Evolutionary conservation across 1,140 invertebrate genomes (phyloP), one percentile per base, ranked within the genome.

Genomic region (Orchesella cincta): DNA sequence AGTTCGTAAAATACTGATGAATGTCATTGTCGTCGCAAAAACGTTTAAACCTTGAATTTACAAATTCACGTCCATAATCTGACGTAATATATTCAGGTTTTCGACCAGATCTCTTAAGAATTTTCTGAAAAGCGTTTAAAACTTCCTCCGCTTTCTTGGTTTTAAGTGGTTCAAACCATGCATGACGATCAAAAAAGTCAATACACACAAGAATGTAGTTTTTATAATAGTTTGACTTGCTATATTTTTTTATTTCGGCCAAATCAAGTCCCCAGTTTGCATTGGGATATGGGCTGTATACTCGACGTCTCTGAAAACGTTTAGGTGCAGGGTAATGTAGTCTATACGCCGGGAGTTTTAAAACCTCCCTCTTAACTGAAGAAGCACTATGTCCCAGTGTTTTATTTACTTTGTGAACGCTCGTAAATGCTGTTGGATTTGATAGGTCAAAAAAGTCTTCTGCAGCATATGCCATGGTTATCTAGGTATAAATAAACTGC

Each of bases 21-120:
- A 77, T 77, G 1, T 64, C 23, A 20, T 79, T 76, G 1, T 36
- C 18, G 2, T 76, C 36, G 14, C 72, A 36, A 31, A 52, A 77
- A 1, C n/a, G 2, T 35, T 36, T 28, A 5, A 79, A n/a, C 5
- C 1, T 35, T 1, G 1, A 2, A 23, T 72, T 73, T 3, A 34
- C 1, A 67, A 73, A 79, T 77, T 79, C 78, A 2, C 16, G 46
- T 36, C 78, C 78, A 46, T 23, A 16, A 52, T 79, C 78, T 5
- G 31, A 23, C 1, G 46, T 26, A 28, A 79, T 26, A 0, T 57
- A 39, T 8, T 34, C n/a, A 3, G 78, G 75, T 28, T 23, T 29
- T 18, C 2, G n/a, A 1, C 35, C 67, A 3, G 46, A 28, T 51
- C 35, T 14, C 26, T 12, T 18, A 26, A 74, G 16, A 20, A 79